Evolutionary conservation across 2,888 invertebrate genomes (phyloP).

Genomic region (Noctua janthe): DNA sequence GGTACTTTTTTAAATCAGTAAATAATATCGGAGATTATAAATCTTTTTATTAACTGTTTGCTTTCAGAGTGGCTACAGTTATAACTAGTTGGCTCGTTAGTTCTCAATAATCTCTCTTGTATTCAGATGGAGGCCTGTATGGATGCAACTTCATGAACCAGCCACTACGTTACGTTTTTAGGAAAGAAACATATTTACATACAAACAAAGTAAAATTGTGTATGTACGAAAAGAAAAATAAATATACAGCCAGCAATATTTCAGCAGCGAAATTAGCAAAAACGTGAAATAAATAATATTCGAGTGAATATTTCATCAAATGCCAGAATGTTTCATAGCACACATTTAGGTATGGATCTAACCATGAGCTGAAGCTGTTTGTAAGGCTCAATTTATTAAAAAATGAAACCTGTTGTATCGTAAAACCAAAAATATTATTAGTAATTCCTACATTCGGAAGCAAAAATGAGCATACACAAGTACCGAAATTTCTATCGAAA

Average conservation of each 20-base stretch:
- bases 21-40: neutral
- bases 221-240: neutral
- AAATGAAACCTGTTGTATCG: neutral
- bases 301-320: neutral
- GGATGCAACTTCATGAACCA: conserved; percentile 10
- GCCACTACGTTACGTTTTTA: neutral
- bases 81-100: neutral
- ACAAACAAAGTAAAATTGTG: neutral
- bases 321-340: neutral
- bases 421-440: conserved; percentile 1
- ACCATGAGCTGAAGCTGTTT: neutral
- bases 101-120: neutral
- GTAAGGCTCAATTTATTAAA: neutral
- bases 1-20: neutral
- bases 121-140: neutral
- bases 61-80: neutral
- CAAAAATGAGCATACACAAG: neutral
- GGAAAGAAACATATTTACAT: neutral
- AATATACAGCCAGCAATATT: neutral
- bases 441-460: conserved; percentile 13
- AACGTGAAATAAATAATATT: conserved; percentile 1
- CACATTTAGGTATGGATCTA: neutral
- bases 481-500: neutral
- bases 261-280: neutral
- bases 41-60: neutral